Conservation (phyloP, 2,888 invertebrate species). For the Rutpela maculata region DNA sequence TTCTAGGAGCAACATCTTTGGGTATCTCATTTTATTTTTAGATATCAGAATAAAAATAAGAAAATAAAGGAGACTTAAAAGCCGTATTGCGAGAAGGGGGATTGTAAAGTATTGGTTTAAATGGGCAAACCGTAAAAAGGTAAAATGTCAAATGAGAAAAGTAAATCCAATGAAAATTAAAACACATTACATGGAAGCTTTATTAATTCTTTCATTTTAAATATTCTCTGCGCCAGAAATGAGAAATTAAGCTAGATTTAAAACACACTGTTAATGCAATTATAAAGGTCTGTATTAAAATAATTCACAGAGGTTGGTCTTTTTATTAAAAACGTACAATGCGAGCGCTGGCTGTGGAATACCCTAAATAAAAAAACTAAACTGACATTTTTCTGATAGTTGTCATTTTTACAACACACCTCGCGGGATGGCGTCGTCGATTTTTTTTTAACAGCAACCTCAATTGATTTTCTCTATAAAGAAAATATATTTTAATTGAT, state of each 20-base stretch:
- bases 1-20: neutral
- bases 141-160: neutral
- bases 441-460: too few species aligned
- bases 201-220: neutral
- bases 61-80: constrained; percentile 5
- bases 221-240: neutral
- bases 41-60: neutral
- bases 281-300: neutral
- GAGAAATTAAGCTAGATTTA: neutral
- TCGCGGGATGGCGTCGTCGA: too few species aligned
- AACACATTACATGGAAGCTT: neutral
- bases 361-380: too few species aligned
- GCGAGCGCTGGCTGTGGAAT: too few species aligned
- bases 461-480: too few species aligned
- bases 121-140: neutral
- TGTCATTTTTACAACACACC: too few species aligned
- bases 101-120: neutral
- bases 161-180: neutral
- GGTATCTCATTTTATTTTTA: neutral
- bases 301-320: neutral
- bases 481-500: too few species aligned
- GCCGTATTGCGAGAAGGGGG: neutral
- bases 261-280: neutral
- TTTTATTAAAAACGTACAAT: neutral
- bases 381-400: too few species aligned